Conservation (phyloP, 1,140 invertebrate species). For the Caenorhabditis tropicalis region DNA sequence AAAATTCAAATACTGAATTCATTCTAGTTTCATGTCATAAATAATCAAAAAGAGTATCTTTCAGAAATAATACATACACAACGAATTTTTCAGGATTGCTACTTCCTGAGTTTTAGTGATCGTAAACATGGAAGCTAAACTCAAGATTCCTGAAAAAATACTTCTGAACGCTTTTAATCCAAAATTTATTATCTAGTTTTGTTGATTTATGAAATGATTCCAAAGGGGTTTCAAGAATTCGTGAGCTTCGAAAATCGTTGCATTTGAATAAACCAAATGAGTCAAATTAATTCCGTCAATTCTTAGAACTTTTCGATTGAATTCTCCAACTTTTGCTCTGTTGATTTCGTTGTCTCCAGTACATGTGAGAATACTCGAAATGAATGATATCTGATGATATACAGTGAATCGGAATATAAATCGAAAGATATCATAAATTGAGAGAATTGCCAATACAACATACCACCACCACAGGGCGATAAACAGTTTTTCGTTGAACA, state of each 20-base stretch:
- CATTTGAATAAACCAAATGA: conserved; percentile 44
- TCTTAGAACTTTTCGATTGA: conserved; percentile 27
- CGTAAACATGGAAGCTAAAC: too few species aligned
- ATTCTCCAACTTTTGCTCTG: conserved; percentile 17
- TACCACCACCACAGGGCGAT: conserved; percentile 73
- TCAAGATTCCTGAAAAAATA: too few species aligned
- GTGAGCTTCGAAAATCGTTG: conserved; percentile 44
- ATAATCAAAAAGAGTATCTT: too few species aligned
- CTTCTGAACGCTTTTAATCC: too few species aligned
- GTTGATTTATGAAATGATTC: neutral
- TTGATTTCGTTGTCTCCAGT: neutral
- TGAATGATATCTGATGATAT: conserved; percentile 13
- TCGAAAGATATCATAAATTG: conserved; percentile 62
- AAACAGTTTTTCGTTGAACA: conserved; percentile 73
- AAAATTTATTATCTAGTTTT: conserved; percentile 34
- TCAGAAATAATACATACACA: too few species aligned
- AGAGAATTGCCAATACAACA: conserved; percentile 62
- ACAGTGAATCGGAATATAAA: conserved; percentile 55
- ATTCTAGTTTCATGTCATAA: too few species aligned
- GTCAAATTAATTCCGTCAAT: conserved; percentile 38
- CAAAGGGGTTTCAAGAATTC: conserved; percentile 44
- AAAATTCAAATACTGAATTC: too few species aligned
- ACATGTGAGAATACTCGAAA: neutral
- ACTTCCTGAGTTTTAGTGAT: too few species aligned
- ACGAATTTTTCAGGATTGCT: too few species aligned